Percentiles rank a stretch among this genome's conserved stretches.
These are phyloP conservation scores for Spodoptera picta DNA, from an alignment of 2,888 invertebrate species.

Conservation along the genomic window DNA sequence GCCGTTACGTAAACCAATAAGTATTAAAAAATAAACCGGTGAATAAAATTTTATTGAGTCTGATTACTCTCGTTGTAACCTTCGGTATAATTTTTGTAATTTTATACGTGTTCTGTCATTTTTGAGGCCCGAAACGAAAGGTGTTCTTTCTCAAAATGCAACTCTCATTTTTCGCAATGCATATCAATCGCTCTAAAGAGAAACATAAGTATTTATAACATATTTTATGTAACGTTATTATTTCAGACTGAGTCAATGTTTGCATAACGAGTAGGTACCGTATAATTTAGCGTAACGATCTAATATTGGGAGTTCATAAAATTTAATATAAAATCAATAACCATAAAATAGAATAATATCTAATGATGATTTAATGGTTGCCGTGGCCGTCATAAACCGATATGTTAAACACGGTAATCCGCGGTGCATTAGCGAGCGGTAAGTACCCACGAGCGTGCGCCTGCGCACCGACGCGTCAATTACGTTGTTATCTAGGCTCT, in stretches of 20 bases:
- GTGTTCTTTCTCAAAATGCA: slow-evolving; percentile 36
- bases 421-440: slow-evolving; percentile 42
- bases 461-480: slow-evolving; percentile 42
- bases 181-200: slow-evolving; percentile 46
- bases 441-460: slow-evolving; percentile 34
- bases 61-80: slow-evolving; percentile 47
- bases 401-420: slow-evolving; percentile 60
- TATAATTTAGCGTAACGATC: slow-evolving; percentile 48
- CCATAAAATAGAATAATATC: slow-evolving; percentile 63
- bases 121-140: slow-evolving; percentile 44
- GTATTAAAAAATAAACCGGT: slow-evolving; percentile 44
- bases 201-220: slow-evolving; percentile 36
- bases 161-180: slow-evolving; percentile 44
- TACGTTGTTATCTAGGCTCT: slow-evolving; percentile 53
- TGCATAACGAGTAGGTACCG: slow-evolving; percentile 46
- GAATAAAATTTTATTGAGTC: slow-evolving; percentile 45
- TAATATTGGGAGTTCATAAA: slow-evolving; percentile 54
- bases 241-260: slow-evolving; percentile 47
- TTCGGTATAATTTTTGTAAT: slow-evolving; percentile 47
- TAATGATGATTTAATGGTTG: slow-evolving; percentile 69
- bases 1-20: slow-evolving; percentile 44
- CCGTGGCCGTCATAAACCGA: slow-evolving; percentile 65
- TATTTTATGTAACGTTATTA: slow-evolving; percentile 53
- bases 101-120: slow-evolving; percentile 52
- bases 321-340: slow-evolving; percentile 60